These are phyloP conservation scores for Heteromyza rotundicornis DNA, from an alignment of 2,888 invertebrate species.

Conservation along the genomic window DNA sequence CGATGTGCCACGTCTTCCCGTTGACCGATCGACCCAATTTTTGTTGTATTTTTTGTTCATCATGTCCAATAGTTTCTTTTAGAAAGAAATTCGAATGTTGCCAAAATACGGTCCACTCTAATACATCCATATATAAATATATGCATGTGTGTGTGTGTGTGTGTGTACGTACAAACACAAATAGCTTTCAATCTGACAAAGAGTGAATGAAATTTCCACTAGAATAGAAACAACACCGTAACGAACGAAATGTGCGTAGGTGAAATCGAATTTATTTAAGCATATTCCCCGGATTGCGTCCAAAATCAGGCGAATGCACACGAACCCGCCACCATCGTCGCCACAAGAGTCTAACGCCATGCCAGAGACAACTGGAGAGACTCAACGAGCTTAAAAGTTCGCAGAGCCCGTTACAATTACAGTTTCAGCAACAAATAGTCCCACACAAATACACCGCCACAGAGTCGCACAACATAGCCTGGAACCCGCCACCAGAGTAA, in stretches of 20 bases:
- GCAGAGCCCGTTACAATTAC: too few relatives aligned
- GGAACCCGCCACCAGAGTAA: neutral
- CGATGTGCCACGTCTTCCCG: too few relatives aligned
- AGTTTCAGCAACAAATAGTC: too few relatives aligned
- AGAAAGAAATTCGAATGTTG: too few relatives aligned
- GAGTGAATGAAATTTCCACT: conserved; percentile 17
- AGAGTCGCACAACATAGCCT: neutral
- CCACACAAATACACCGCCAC: neutral
- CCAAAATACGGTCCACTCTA: too few relatives aligned
- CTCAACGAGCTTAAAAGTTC: too few relatives aligned
- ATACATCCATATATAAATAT: neutral
- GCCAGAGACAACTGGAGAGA: neutral
- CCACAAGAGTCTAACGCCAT: neutral
- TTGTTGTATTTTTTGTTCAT: too few relatives aligned
- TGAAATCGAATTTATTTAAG: conserved; percentile 12
- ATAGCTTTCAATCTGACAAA: neutral
- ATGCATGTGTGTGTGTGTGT: neutral
- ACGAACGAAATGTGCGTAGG: conserved; percentile 16
- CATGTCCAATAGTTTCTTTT: too few relatives aligned
- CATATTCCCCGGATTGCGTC: neutral
- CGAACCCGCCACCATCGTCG: neutral
- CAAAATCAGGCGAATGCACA: neutral
- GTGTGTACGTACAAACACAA: neutral
- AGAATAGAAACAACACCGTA: neutral
- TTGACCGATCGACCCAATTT: too few relatives aligned